Evolutionary conservation across 2,113 vertebrate species (phyloP).

Genomic region (Psettodes erumei): DNA sequence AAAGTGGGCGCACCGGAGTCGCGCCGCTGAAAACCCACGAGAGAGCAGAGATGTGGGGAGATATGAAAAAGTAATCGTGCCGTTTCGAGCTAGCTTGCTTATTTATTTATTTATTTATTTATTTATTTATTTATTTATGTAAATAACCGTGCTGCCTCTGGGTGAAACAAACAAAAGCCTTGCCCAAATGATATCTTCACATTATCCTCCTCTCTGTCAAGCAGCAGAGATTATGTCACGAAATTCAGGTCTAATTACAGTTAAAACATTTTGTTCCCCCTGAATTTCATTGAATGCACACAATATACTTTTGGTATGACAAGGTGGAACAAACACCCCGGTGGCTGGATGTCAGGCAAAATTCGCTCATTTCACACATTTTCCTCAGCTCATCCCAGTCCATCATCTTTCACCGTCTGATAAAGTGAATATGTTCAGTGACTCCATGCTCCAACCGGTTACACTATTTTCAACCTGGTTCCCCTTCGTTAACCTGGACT

Average conservation of each 20-base stretch:
- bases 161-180: no score
- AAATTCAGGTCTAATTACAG: no score
- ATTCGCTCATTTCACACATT: conserved; percentile 27
- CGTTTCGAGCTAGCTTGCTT: no score
- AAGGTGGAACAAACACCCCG: background rate
- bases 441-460: conserved; percentile 21
- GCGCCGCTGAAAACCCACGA: background rate
- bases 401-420: conserved; percentile 34
- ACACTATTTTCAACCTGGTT: conserved; percentile 27
- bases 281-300: background rate
- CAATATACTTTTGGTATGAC: background rate
- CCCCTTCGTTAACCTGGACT: background rate
- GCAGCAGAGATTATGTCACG: no score
- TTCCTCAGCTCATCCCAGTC: conserved; percentile 7
- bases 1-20: conserved; percentile 9
- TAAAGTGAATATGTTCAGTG: conserved; percentile 12
- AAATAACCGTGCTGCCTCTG: no score
- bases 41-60: background rate
- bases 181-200: background rate
- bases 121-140: no score
- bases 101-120: no score
- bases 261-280: background rate
- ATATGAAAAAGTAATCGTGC: background rate
- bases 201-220: no score
- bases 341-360: background rate